These are phyloP conservation scores for Chironomus striatipennis DNA, from an alignment of 1,140 invertebrate species.

Conservation along the genomic window DNA sequence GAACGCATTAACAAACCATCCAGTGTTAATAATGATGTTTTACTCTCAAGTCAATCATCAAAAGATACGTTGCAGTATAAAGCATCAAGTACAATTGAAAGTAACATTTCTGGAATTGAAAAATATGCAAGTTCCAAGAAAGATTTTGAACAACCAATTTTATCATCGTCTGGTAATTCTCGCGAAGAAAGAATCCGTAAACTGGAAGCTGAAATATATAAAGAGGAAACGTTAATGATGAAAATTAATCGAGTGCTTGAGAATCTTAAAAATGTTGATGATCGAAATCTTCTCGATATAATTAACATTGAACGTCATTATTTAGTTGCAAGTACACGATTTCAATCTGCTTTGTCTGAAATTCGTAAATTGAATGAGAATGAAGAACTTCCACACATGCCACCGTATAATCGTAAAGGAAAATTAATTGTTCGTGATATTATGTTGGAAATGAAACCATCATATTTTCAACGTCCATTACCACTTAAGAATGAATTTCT, in stretches of 20 bases:
- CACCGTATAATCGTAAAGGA: not conserved
- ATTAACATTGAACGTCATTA: not conserved
- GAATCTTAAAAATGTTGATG: not conserved
- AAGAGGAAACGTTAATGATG: not conserved
- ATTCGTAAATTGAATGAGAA: not conserved
- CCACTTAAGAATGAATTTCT: not conserved
- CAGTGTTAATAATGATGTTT: too few species aligned
- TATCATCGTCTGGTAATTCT: not conserved
- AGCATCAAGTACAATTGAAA: too few species aligned
- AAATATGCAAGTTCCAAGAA: too few species aligned
- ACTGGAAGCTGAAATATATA: not conserved
- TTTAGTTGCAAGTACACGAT: not conserved
- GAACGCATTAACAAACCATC: too few species aligned
- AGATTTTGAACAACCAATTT: not conserved
- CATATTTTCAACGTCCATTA: not conserved
- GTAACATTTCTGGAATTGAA: too few species aligned
- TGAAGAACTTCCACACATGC: not conserved
- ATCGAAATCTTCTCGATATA: not conserved
- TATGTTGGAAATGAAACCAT: not conserved
- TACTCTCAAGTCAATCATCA: too few species aligned
- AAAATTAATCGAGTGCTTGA: not conserved
- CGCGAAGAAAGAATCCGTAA: not conserved
- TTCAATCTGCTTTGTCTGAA: not conserved
- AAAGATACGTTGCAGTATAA: too few species aligned
- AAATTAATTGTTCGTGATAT: not conserved